These are phyloP conservation scores for Drosophila rubida DNA, from an alignment of 2,888 invertebrate species.

Conservation along the genomic window DNA sequence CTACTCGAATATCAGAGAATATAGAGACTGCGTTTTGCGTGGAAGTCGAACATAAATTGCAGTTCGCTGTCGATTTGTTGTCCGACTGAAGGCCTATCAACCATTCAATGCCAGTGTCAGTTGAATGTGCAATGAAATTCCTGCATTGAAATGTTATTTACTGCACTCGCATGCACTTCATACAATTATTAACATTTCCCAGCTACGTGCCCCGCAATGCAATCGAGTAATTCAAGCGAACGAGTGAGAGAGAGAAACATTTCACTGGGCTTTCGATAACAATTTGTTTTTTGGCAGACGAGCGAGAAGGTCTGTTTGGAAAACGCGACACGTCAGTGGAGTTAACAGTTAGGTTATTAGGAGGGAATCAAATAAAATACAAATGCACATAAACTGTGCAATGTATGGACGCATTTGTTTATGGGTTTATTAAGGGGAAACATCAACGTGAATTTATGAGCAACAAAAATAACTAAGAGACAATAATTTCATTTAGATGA, in stretches of 20 bases:
- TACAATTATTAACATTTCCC: conserved; percentile 67
- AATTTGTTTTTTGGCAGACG: conserved; percentile 24
- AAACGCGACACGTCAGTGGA: conserved; percentile 53
- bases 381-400: conserved; percentile 16
- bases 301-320: conserved; percentile 17
- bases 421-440: conserved; percentile 15
- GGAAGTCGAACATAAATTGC: conserved; percentile 17
- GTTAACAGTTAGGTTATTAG: conserved; percentile 50
- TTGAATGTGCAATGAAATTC: conserved; percentile 43
- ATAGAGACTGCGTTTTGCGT: conserved; percentile 2
- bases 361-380: conserved; percentile 36
- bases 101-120: conserved; percentile 52
- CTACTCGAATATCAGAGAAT: neutral
- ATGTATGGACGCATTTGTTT: conserved; percentile 1
- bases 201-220: conserved; percentile 58
- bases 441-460: conserved; percentile 35
- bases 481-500: conserved; percentile 72
- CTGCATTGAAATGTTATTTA: conserved; percentile 50
- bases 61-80: conserved; percentile 17
- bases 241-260: conserved; percentile 26
- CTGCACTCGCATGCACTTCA: conserved; percentile 50
- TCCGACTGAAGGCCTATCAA: conserved; percentile 18
- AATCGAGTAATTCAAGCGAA: conserved; percentile 10
- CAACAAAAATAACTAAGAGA: conserved; percentile 27
- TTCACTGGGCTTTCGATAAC: conserved; percentile 23